Base-by-base conservation (phyloP, 2,888 invertebrate genomes). In the Acanthosoma haemorrhoidale region DNA sequence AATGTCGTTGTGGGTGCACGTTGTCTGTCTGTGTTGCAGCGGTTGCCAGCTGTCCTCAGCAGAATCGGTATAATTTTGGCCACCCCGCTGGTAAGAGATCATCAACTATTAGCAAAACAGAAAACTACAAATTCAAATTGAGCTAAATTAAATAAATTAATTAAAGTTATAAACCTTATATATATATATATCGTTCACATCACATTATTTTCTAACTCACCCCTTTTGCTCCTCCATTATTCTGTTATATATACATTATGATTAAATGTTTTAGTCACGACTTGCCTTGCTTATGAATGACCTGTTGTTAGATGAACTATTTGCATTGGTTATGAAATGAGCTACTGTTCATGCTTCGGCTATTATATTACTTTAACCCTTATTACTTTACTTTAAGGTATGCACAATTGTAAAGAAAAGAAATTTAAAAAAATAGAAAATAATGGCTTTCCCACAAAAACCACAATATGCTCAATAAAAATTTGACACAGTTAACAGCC, bases 11-110 rank as follows among this genome's bases (percentile, higher is more conserved):
- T 41, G 69, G 60, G 71, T 59, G 73, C 70, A 67, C 70, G 72
- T 72, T 76, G 77, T 77, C 77, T 76, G 78, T 77, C 70, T 72
- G 57, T 75, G 76, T 87, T 91, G 83, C 92, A 92, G 92, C 92
- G 92, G 86, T 90, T 92, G 86, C 92, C 92, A 86, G 92, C 92
- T 87, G 92, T 92, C 85, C 90, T 92, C 87, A 92, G 90, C 90
- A 89, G 92, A 88, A 92, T 92, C 89, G 92, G 92, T 89, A 91
- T 92, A 85, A 91, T 92, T 87, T 90, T 92, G 89, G 92, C 92
- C 88, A 92, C 91, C 88, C 92, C 92, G 84, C 87, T 92, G 92
- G 92, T 92, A 92, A 92, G 92, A 80, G 76, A 77, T 31, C 34
- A 67, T 67, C 67, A 51, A n/a, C 11, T 67, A 67, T 51, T 67